Evolutionary conservation across 2,797 vertebrate genomes (phyloP).

Genomic region (Melanotaenia boesemani): DNA sequence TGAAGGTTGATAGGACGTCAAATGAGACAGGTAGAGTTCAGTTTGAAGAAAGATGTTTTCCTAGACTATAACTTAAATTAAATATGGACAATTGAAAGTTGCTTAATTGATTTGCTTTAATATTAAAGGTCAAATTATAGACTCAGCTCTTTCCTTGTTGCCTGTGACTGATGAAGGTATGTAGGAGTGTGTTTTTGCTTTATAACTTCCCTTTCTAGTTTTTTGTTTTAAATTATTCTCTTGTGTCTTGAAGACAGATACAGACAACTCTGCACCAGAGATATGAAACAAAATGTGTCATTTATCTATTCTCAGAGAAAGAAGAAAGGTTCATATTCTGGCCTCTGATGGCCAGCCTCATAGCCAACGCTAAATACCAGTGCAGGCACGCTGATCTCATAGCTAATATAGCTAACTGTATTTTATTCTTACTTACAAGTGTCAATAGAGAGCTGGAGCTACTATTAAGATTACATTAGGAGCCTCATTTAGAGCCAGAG

Average conservation of each 20-base stretch:
- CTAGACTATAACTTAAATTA: background rate
- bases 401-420: background rate
- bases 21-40: background rate
- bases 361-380: background rate
- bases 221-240: background rate
- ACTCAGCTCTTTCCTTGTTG: background rate
- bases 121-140: slow-evolving; percentile 7
- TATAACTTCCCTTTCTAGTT: background rate
- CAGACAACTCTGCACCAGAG: background rate
- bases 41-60: background rate
- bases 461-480: no score
- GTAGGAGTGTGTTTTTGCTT: background rate
- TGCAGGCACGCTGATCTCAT: background rate
- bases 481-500: no score
- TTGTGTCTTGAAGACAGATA: background rate
- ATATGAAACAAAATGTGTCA: background rate
- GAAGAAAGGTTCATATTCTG: no score
- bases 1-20: background rate
- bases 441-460: no score
- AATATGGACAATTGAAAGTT: background rate
- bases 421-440: no score
- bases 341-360: background rate
- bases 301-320: no score
- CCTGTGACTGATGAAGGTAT: slow-evolving; percentile 1
- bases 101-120: slow-evolving; percentile 1